phyloP scores from a whole-genome alignment of 1,140 invertebrate species.

The Delia radicum region DNA sequence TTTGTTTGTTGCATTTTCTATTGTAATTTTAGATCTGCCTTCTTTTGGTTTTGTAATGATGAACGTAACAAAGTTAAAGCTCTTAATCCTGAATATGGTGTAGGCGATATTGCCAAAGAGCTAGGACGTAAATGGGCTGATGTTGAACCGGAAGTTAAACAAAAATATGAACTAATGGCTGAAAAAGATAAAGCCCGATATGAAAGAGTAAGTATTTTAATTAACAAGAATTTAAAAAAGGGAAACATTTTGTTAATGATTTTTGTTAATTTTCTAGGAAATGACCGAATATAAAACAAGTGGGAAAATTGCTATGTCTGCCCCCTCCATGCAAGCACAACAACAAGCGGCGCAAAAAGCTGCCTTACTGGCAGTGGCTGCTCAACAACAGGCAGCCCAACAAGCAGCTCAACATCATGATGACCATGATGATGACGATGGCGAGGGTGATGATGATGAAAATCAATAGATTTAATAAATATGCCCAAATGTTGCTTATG shows the following conservation, averaged over 20 bases:
- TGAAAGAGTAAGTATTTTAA: conserved; percentile 69
- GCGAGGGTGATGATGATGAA: conserved; percentile 53
- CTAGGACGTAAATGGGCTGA: conserved; percentile 94
- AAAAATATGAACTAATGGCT: conserved; percentile 89
- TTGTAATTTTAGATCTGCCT: conserved; percentile 77
- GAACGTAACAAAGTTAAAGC: conserved; percentile 92
- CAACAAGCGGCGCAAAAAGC: conserved; percentile 49
- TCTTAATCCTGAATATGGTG: conserved; percentile 88
- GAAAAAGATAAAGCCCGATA: conserved; percentile 94
- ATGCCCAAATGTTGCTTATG: conserved; percentile 21
- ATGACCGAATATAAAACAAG: conserved; percentile 56
- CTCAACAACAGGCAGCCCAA: conserved; percentile 46
- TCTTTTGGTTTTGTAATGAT: conserved; percentile 99
- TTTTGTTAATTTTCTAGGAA: conserved; percentile 38
- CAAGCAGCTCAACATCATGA: conserved; percentile 42
- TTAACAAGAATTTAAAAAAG: neutral
- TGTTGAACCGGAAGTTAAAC: conserved; percentile 76
- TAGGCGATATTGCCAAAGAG: conserved; percentile 98
- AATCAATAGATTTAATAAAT: conserved; percentile 52
- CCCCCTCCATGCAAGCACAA: conserved; percentile 53
- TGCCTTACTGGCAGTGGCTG: conserved; percentile 52
- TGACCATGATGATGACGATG: conserved; percentile 53
- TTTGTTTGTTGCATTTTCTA: neutral
- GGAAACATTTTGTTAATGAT: conserved; percentile 19
- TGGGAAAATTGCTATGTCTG: conserved; percentile 55